Base-by-base conservation (phyloP, 2,888 invertebrate genomes). In the Habroteleia sp. region DNA sequence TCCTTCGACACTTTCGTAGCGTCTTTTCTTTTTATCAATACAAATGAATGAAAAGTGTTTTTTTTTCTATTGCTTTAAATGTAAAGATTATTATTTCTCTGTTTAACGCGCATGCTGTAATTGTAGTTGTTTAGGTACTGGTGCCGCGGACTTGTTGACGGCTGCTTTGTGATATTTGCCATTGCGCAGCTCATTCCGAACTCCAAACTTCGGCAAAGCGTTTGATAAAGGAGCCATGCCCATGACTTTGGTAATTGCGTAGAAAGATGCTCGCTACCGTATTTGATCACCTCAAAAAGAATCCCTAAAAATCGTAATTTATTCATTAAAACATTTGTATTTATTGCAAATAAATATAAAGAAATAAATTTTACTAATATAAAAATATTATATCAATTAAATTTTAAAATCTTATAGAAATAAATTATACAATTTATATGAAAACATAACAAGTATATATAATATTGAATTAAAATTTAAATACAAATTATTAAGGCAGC, bases 211-310 rank as follows among this genome's bases (percentile, higher is more conserved):
- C 91, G 86, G 79, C 89, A 90, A 0, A 90, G 52, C 0, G 91
- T 91, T 79, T 92, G 91, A 79, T 91, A 90, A 16, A 89, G 81
- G 44, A 91, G 88, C 92, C 92, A 92, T 0, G 90, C 90, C 91
- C 91, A 90, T 5, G 90, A 89, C 46, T 77, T 84, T 0, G 89
- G 87, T 25, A 87, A 79, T 63, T 84, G 82, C 5, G 76, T 54
- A 1, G 75, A 3, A 13, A 78, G 27, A 7, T 84, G 81, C 13
- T 78, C 79, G 0, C 79, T 77, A 35, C 82, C 83, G 20, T 82
- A 81, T 13, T 78, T 83, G 2, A 82, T 76, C 7, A 77, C 81
- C 35, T 86, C 86, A 0, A 85, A 84, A 5, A 85, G 56, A 10
- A 86, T 76, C 37, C 87, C 88, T 87, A 58, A 17, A n/a, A 48